Percentiles rank a stretch among this genome's conserved stretches.
phyloP scores from a whole-genome alignment of 2,797 vertebrate genomes.

The Tinamus major region DNA sequence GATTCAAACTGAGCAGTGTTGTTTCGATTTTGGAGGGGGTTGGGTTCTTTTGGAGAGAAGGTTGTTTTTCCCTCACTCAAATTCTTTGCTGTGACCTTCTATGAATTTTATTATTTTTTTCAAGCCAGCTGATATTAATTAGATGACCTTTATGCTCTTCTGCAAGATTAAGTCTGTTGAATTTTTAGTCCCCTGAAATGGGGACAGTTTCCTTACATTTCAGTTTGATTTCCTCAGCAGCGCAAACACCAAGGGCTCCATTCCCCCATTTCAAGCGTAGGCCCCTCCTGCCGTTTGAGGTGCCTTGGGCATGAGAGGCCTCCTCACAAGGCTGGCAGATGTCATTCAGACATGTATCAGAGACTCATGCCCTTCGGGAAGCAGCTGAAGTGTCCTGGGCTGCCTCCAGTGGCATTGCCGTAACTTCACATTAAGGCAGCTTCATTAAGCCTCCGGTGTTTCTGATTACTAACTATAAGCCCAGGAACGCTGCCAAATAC shows the following conservation, averaged over 20 bases:
- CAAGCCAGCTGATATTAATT: neutral
- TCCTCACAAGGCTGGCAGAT: neutral
- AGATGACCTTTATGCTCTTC: neutral
- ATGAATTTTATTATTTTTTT: neutral
- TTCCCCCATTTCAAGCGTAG: neutral
- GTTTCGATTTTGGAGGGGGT: neutral
- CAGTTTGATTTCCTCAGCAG: neutral
- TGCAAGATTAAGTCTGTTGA: neutral
- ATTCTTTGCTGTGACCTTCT: neutral
- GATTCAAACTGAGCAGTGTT: neutral
- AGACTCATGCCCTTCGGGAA: neutral
- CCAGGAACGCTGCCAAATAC: slow-evolving; percentile 45
- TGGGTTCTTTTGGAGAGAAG: neutral
- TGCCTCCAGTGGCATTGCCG: neutral
- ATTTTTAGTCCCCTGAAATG: neutral
- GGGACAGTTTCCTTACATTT: neutral
- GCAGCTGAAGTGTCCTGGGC: neutral
- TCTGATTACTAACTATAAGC: slow-evolving; percentile 31
- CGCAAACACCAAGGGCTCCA: neutral
- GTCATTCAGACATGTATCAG: neutral
- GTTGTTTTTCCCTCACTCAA: neutral
- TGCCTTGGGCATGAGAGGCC: neutral
- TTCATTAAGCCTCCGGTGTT: slow-evolving; percentile 5
- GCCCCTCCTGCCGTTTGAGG: neutral
- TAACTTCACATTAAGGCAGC: neutral